Evolutionary conservation across 2,797 vertebrate genomes (phyloP), one percentile per base, ranked within the genome.

Genomic region (Limosa lapponica): DNA sequence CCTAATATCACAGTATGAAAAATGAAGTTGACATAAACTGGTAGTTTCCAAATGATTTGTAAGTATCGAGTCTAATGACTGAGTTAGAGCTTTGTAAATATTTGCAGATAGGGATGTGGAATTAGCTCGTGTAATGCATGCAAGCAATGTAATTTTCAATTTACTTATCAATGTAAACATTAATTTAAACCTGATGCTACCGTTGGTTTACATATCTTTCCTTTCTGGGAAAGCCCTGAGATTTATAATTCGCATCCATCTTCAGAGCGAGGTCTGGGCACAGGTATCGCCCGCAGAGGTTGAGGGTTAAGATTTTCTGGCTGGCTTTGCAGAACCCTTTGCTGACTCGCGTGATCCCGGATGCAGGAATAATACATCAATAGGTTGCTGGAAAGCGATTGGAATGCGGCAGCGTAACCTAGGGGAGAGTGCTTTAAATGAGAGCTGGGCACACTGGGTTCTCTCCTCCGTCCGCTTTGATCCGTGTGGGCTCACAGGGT

Each of bases 81-180:
- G 94, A 88, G 65, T 70, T 82, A 30, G 66, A 96, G 88, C 88
- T 94, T 27, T 65, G 90, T 92, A 95, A 96, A 97, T 96, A 93
- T 97, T 96, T 96, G 95, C 90, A 72, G 65, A 27, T 48, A 51
- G 48, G 86, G 70, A 48, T 65, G 78, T 78, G 89, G 94, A 94
- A 90, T 95, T 85, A 92, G 82, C 36, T 51, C 22, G 55, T 46
- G 74, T 85, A 89, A 91, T 34, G 87, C 91, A 79, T 69, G 80
- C 75, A 48, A 83, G 94, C 59, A 18, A 32, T 46, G 90, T 91
- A 36, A 95, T 91, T 95, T 94, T 77, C 86, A 89, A 96, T 96
- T 96, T 95, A 48, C 90, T 94, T 80, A 69, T 62, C 90, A 81
- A 27, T 55, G 88, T 96, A 95, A 96, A 95, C 94, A 95, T 78